These are phyloP conservation scores for Sandelia bainsii DNA, from an alignment of 2,797 vertebrate genomes.

Conservation along the genomic window DNA sequence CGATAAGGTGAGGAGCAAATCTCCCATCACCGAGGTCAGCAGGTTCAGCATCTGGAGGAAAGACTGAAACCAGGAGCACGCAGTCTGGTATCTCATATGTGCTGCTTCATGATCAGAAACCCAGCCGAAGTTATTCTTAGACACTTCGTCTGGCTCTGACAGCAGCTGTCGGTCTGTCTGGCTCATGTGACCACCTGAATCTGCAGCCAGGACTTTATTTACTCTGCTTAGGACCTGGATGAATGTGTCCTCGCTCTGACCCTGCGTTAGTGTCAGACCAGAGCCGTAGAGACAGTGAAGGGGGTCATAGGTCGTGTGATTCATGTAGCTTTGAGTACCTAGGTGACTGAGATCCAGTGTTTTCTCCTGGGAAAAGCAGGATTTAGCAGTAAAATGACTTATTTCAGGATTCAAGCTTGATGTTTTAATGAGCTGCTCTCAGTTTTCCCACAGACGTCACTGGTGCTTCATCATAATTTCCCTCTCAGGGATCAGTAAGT, in stretches of 20 bases:
- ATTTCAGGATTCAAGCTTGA: no score
- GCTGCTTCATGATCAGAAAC: neutral
- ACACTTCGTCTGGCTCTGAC: neutral
- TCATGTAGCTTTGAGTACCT: no score
- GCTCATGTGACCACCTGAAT: constrained; percentile 2
- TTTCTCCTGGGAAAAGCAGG: no score
- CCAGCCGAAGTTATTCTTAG: constrained; percentile 16
- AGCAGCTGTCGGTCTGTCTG: neutral
- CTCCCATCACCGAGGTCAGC: neutral
- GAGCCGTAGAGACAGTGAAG: no score
- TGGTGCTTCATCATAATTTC: no score
- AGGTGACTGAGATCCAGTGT: no score
- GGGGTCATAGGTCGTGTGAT: no score
- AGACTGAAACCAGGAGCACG: neutral
- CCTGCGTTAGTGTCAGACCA: no score
- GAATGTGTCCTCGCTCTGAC: neutral
- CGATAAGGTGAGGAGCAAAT: constrained; percentile 72
- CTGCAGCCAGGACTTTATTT: neutral
- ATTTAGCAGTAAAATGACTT: no score
- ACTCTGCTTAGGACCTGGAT: neutral
- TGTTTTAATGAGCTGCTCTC: no score
- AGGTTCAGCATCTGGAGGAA: neutral
- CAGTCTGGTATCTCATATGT: no score
- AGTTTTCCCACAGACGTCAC: neutral
- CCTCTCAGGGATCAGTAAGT: neutral